Conservation (phyloP, 2,113 vertebrate genomes). For the Caretta caretta region DNA sequence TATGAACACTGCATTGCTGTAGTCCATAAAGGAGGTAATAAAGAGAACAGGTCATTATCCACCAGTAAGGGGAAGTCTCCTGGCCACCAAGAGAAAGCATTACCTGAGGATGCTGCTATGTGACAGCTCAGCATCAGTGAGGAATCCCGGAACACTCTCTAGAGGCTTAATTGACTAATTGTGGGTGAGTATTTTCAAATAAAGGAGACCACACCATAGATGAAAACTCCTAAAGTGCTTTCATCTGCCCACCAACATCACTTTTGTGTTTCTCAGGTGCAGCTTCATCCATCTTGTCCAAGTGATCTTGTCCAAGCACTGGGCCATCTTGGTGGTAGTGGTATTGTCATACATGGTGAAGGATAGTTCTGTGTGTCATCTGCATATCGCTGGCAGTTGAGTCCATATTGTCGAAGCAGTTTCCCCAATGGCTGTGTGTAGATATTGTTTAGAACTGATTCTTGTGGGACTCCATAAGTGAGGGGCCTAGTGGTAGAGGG, state of each 20-base stretch:
- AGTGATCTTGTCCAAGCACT: too few relatives aligned
- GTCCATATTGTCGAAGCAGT: too few relatives aligned
- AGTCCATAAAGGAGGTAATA: neutral
- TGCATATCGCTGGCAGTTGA: too few relatives aligned
- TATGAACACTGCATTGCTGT: neutral
- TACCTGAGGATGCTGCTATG: neutral
- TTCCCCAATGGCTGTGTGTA: neutral
- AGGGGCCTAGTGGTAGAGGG: neutral
- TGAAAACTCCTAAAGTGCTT: neutral
- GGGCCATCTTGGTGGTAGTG: too few relatives aligned
- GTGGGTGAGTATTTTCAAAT: neutral
- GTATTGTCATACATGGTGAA: too few relatives aligned
- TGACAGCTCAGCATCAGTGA: too few relatives aligned
- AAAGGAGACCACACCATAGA: neutral
- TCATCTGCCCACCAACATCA: neutral
- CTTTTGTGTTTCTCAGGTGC: neutral
- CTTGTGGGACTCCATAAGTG: neutral
- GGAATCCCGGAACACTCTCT: neutral
- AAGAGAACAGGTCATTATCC: neutral
- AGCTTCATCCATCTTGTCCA: neutral
- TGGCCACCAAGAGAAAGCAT: too few relatives aligned
- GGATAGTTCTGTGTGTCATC: too few relatives aligned
- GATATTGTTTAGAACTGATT: neutral
- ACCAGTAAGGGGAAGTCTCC: too few relatives aligned
- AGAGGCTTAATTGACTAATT: neutral